Percentiles rank a stretch among this genome's conserved stretches.
Evolutionary conservation across 1,140 invertebrate genomes (phyloP).

Genomic region (Drosophila navojoa): DNA sequence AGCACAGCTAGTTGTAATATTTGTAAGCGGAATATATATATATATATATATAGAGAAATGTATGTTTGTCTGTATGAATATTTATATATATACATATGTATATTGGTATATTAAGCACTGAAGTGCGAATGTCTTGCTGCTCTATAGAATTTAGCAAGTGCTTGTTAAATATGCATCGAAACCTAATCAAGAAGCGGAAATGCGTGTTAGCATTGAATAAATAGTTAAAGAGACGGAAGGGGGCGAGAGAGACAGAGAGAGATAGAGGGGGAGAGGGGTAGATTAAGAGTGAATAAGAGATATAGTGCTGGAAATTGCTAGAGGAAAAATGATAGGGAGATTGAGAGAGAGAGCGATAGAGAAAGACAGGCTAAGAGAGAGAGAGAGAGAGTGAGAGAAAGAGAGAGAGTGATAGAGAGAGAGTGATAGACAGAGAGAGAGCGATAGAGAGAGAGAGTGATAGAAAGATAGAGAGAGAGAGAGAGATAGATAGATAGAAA

Average conservation of each 20-base stretch:
- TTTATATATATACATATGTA: not conserved
- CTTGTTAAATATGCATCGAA: conserved; percentile 6
- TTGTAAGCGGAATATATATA: conserved; percentile 22
- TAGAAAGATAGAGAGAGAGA: not conserved
- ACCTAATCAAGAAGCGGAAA: not conserved
- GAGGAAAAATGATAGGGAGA: no score
- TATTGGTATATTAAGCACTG: not conserved
- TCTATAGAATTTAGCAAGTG: conserved; percentile 1
- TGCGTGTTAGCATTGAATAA: no score
- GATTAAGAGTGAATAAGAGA: no score
- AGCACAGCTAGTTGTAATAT: conserved; percentile 38
- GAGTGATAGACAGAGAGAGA: not conserved
- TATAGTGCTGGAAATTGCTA: no score
- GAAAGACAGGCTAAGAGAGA: no score
- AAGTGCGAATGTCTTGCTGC: conserved; percentile 21
- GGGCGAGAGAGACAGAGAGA: no score
- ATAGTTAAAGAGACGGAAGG: no score
- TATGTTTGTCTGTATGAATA: conserved; percentile 1
- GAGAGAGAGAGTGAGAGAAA: not conserved
- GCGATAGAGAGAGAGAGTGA: no score
- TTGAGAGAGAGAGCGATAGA: no score
- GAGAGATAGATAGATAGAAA: no score
- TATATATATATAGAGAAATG: not conserved
- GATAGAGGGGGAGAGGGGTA: no score
- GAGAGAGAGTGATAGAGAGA: not conserved